A percentile compares a stretch with the other conserved stretches of the same genome.
Evolutionary conservation across 2,888 invertebrate species (phyloP).

Genomic region (Ornithoptera alexandrae): DNA sequence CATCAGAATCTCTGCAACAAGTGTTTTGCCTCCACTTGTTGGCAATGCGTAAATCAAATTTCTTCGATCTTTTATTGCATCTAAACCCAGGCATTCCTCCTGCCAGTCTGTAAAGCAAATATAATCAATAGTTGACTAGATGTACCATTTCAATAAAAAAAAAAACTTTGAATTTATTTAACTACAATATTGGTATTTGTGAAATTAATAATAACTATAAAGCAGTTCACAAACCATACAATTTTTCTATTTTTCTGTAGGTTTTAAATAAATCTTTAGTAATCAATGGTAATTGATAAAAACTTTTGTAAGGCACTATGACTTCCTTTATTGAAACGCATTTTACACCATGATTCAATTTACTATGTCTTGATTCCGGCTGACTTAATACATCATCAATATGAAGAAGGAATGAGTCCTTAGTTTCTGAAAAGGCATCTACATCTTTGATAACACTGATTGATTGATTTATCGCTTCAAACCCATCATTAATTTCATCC

Average conservation of each 20-base stretch:
- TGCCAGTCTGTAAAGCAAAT: slow-evolving; percentile 90
- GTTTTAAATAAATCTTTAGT: slow-evolving; percentile 86
- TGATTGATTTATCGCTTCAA: slow-evolving; percentile 75
- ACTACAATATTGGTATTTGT: no score
- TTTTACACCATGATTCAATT: slow-evolving; percentile 6
- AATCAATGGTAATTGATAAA: slow-evolving; percentile 88
- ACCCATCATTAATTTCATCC: slow-evolving; percentile 63
- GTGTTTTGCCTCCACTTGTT: slow-evolving; percentile 98
- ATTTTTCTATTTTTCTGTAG: slow-evolving; percentile 87
- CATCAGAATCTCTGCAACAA: slow-evolving; percentile 97
- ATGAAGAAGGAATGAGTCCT: slow-evolving; percentile 67
- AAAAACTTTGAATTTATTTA: neutral
- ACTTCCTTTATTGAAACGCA: slow-evolving; percentile 28
- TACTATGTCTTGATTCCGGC: neutral
- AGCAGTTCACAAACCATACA: slow-evolving; percentile 85
- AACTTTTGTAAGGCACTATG: slow-evolving; percentile 55
- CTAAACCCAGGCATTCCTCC: slow-evolving; percentile 90
- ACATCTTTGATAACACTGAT: slow-evolving; percentile 63
- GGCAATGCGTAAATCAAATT: slow-evolving; percentile 96
- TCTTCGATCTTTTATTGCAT: slow-evolving; percentile 84
- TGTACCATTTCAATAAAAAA: neutral
- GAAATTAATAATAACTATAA: no score
- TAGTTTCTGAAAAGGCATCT: slow-evolving; percentile 59
- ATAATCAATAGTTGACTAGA: neutral
- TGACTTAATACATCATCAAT: slow-evolving; percentile 49